Evolutionary conservation across 2,797 vertebrate species (phyloP).

Genomic region (Typhlichthys subterraneus): DNA sequence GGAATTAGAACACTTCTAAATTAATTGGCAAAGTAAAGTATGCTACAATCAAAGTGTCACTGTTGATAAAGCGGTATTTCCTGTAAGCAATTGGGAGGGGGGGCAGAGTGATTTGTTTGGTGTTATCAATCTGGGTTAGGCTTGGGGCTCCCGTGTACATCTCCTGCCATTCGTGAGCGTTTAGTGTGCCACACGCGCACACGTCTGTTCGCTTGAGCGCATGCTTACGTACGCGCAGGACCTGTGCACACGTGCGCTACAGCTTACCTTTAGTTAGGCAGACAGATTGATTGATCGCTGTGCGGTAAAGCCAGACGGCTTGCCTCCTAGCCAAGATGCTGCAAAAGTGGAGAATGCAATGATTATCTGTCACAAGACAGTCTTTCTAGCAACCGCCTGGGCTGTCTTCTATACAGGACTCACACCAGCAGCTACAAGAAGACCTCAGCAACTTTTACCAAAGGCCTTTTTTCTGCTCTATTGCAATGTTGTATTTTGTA

Average conservation of each 20-base stretch:
- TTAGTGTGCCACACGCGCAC: slow-evolving; percentile 34
- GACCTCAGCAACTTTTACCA: neutral
- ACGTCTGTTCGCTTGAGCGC: slow-evolving; percentile 22
- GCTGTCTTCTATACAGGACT: slow-evolving; percentile 36
- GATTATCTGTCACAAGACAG: slow-evolving; percentile 76
- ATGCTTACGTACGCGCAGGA: slow-evolving; percentile 32
- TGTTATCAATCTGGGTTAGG: slow-evolving; percentile 75
- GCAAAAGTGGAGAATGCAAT: slow-evolving; percentile 72
- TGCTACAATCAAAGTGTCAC: slow-evolving; percentile 70
- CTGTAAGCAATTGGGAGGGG: slow-evolving; percentile 52
- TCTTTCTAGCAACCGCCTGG: slow-evolving; percentile 35
- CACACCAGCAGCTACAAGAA: too few species aligned
- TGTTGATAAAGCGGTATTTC: slow-evolving; percentile 63
- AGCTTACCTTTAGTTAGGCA: slow-evolving; percentile 57
- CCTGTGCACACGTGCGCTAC: neutral
- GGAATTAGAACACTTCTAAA: slow-evolving; percentile 72
- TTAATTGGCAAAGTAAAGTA: slow-evolving; percentile 70
- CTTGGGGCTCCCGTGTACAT: slow-evolving; percentile 54
- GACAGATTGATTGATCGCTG: slow-evolving; percentile 75
- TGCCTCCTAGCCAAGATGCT: slow-evolving; percentile 73
- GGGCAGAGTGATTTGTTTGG: slow-evolving; percentile 71
- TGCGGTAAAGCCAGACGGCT: slow-evolving; percentile 75
- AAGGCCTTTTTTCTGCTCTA: slow-evolving; percentile 19
- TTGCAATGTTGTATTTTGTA: slow-evolving; percentile 27
- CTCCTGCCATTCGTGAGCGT: slow-evolving; percentile 17